phyloP scores from a whole-genome alignment of 2,113 vertebrate species.

The Chaetops frenatus region DNA sequence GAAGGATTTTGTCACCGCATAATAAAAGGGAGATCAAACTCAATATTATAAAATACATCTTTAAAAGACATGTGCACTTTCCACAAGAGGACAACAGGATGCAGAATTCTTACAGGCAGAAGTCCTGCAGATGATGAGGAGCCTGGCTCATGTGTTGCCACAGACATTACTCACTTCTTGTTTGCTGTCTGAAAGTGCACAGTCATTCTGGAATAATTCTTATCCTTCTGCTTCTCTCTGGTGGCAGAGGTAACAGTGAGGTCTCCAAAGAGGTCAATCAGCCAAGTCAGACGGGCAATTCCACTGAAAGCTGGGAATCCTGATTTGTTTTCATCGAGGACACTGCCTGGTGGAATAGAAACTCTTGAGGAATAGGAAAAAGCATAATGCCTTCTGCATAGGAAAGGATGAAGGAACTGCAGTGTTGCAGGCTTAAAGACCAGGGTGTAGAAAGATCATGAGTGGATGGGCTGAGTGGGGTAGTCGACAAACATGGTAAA shows the following conservation, averaged over 20 bases:
- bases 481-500: not conserved
- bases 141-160: not conserved
- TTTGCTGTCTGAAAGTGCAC: slow-evolving; percentile 77
- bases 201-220: slow-evolving; percentile 82
- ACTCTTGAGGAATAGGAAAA: not conserved
- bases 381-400: not conserved
- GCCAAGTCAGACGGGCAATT: slow-evolving; percentile 87
- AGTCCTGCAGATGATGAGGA: not conserved
- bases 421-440: not conserved
- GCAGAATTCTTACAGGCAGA: not conserved
- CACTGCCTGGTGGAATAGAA: slow-evolving; percentile 69
- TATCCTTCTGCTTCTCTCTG: slow-evolving; percentile 70
- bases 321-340: slow-evolving; percentile 74
- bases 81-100: not conserved
- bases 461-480: not conserved
- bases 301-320: slow-evolving; percentile 88
- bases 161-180: slow-evolving; percentile 70
- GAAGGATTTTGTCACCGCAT: not conserved
- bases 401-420: not conserved
- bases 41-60: not conserved
- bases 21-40: not conserved
- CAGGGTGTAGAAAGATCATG: not conserved
- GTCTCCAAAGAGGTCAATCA: slow-evolving; percentile 89
- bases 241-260: slow-evolving; percentile 79
- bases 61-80: not conserved